Conservation (phyloP, 2,113 vertebrate genomes). For the Desmodus rotundus region DNA sequence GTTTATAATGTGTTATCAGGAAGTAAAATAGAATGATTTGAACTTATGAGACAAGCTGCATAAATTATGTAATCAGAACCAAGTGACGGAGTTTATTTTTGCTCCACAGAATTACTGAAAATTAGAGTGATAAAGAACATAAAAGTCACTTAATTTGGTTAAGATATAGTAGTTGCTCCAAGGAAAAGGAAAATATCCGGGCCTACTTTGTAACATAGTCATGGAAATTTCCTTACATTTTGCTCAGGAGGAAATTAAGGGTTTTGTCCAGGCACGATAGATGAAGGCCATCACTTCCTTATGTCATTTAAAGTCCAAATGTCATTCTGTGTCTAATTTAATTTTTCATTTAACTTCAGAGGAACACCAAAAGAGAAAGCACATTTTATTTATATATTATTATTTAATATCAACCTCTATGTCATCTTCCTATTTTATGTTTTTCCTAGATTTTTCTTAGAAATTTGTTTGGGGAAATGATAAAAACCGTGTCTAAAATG, state of each 20-base stretch:
- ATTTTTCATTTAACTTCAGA: neutral
- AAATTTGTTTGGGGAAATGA: neutral
- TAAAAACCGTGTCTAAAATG: neutral
- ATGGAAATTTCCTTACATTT: constrained; percentile 8
- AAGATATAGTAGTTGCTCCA: neutral
- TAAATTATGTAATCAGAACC: neutral
- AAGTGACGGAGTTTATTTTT: neutral
- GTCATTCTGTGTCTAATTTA: neutral
- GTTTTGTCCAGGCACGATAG: neutral
- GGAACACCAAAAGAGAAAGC: neutral
- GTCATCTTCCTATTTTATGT: neutral
- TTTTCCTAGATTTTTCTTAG: neutral
- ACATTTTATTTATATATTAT: neutral
- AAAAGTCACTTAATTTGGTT: neutral
- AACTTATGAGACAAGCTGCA: neutral
- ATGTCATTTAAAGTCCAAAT: constrained; percentile 45
- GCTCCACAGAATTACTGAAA: neutral
- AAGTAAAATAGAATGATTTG: neutral
- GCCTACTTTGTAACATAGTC: neutral
- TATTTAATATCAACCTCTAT: neutral
- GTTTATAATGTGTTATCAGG: constrained; percentile 11
- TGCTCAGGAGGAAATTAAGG: neutral
- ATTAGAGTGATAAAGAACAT: neutral
- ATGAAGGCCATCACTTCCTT: neutral
- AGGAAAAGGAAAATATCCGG: neutral